These are phyloP conservation scores for Capitella teleta DNA, from an alignment of 1,140 invertebrate genomes.

Conservation along the genomic window DNA sequence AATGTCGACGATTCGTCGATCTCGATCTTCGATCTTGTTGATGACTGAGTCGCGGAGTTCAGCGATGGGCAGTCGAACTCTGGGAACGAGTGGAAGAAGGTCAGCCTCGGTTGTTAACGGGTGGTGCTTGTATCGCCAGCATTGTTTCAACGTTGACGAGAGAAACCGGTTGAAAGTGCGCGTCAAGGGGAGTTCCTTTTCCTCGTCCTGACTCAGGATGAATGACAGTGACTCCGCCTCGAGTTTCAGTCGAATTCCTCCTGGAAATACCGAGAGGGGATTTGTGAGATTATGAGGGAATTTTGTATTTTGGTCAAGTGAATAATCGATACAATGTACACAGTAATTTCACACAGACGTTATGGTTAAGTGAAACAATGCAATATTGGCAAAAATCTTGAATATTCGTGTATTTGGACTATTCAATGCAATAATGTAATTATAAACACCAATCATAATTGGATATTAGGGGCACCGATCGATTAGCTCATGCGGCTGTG, in stretches of 20 bases:
- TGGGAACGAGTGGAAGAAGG: background rate
- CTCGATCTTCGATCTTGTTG: constrained; percentile 6
- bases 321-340: too few relatives aligned
- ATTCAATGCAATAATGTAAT: too few relatives aligned
- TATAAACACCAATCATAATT: too few relatives aligned
- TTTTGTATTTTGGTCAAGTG: too few relatives aligned
- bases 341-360: too few relatives aligned
- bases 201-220: background rate
- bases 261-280: background rate
- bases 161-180: constrained; percentile 3
- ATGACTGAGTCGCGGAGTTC: background rate
- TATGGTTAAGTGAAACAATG: too few relatives aligned
- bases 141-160: background rate
- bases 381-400: too few relatives aligned
- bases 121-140: constrained; percentile 7
- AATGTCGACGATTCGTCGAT: constrained; percentile 9
- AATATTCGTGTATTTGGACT: too few relatives aligned
- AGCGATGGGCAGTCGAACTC: constrained; percentile 5
- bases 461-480: too few relatives aligned
- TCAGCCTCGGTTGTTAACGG: constrained; percentile 2
- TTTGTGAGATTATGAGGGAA: too few relatives aligned
- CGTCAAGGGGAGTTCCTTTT: background rate
- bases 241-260: constrained; percentile 1
- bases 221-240: background rate
- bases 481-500: too few relatives aligned